phyloP scores from a whole-genome alignment of 2,888 invertebrate genomes.

The Stegophylla sp. region DNA sequence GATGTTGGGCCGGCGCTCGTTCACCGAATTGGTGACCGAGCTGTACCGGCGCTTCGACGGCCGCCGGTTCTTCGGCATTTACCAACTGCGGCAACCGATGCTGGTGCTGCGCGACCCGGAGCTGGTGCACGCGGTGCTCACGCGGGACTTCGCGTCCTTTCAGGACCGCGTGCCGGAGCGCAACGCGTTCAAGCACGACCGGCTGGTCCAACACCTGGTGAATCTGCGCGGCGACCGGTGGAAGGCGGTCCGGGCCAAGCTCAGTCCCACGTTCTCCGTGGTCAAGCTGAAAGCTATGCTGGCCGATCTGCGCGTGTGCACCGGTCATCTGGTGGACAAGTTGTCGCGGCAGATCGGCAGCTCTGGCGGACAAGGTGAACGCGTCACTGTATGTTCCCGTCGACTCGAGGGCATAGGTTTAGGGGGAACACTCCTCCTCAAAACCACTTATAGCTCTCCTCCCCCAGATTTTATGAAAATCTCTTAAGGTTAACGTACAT shows the following conservation, averaged over 20 bases:
- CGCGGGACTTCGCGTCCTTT: conserved; percentile 22
- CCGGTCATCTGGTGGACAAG: not conserved
- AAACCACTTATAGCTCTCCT: no score
- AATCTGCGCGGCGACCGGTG: conserved; percentile 40
- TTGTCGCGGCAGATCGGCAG: not conserved
- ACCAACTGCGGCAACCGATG: conserved; percentile 22
- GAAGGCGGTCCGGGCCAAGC: conserved; percentile 43
- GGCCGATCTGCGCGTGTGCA: conserved; percentile 13
- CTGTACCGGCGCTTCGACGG: conserved; percentile 12
- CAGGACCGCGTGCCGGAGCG: not conserved
- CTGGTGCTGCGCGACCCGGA: conserved; percentile 21
- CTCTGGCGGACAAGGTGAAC: conserved; percentile 3
- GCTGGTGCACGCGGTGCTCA: not conserved
- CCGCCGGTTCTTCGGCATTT: conserved; percentile 23
- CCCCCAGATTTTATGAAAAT: no score
- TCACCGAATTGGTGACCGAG: not conserved
- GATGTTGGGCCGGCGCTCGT: not conserved
- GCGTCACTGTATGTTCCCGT: not conserved
- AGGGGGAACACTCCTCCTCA: not conserved
- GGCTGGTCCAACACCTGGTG: conserved; percentile 28
- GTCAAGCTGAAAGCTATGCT: conserved; percentile 39
- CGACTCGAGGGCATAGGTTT: not conserved
- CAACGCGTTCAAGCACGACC: conserved; percentile 20
- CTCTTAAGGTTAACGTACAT: no score
- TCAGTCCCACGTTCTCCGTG: conserved; percentile 28